Base-by-base conservation (phyloP, 2,113 vertebrate species). In the Platysteira castanea region DNA sequence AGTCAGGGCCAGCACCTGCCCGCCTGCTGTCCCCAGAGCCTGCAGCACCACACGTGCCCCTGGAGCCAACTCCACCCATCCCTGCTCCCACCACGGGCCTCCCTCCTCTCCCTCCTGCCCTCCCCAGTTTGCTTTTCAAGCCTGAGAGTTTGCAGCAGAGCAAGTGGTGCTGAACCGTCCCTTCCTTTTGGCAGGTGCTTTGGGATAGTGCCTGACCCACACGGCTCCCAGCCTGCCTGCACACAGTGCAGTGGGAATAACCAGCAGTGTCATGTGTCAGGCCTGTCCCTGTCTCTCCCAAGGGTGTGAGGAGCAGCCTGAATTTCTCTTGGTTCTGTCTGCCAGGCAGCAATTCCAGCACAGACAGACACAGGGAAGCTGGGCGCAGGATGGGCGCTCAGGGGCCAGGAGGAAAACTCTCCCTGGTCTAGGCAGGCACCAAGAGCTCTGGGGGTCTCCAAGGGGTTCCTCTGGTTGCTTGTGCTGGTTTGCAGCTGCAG, bases 381-480 rank as follows among this genome's bases (percentile, higher is more conserved):
- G 20, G 28, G 42, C 17, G 30, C 0, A 0, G 22, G 73, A 60
- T 5, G 30, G 26, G 37, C 0, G 1, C 52, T 42, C 24, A 52
- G 13, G 15, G 28, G 21, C 44, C 63, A 57, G 11, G 14, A 56
- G 17, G 39, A 61, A 67, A 75, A 18, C 15, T 30, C 13, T 37
- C 17, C 31, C 21, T 18, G 31, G 37, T 31, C 31, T 31, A 53
- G 0, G 0, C 16, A 78, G 26, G 52, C 44, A 60, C 19, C 22
- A 19, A 46, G 69, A 41, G 33, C 30, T 50, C 56, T 49, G n/a
- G 6, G 24, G 10, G 12, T 6, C 47, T 77, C 56, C 24, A 10
- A 56, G 50, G 21, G 23, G 11, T 10, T 77, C 20, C 49, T 74
- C 33, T 41, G n/a, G 30, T 20, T 90, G 33, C 13, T 65, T 70